Evolutionary conservation across 2,888 invertebrate genomes (phyloP), one percentile per base, ranked within the genome.

Genomic region (Bembecia ichneumoniformis): DNA sequence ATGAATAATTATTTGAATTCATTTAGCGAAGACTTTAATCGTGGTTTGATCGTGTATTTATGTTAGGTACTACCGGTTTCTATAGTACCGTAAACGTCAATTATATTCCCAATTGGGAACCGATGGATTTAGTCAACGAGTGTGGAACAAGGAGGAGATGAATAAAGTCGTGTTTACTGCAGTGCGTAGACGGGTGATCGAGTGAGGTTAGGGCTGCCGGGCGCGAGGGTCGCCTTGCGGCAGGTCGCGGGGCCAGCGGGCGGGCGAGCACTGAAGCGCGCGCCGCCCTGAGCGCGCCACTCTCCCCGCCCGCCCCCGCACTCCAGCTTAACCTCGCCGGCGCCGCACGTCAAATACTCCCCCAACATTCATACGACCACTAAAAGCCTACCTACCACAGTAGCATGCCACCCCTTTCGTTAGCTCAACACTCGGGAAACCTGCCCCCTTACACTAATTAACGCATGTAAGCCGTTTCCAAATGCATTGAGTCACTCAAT

Each of bases 251-350:
- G 64, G 65, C 57, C 59, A 77, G 80, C 76, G 82, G 78, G 83
- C 74, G 79, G 77, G 76, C 77, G 78, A 68, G 78, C 80, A 86
- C 86, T 83, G 83, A 79, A 68, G 78, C 78, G 82, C 81, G 82
- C 82, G 79, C 78, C 79, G 80, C 76, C 57, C 70, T 56, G 60
- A 28, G 71, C 74, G 55, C 60, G 56, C 59, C 63, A 60, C 45
- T 45, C 63, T 67, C 66, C 64, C 66, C 70, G 62, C 62, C 63
- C 73, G 52, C 61, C 64, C 57, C 60, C 59, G 55, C 59, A 43
- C 48, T 52, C 51, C 49, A 55, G 51, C 54, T 47, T 53, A 49
- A 13, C 49, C 50, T 44, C 56, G 52, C 51, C 60, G 57, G 56
- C 60, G 60, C 64, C 64, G 53, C 57, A 43, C 50, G 51, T 40